Evolutionary conservation across 2,888 invertebrate genomes (phyloP).

Genomic region (Euplagia quadripunctaria): DNA sequence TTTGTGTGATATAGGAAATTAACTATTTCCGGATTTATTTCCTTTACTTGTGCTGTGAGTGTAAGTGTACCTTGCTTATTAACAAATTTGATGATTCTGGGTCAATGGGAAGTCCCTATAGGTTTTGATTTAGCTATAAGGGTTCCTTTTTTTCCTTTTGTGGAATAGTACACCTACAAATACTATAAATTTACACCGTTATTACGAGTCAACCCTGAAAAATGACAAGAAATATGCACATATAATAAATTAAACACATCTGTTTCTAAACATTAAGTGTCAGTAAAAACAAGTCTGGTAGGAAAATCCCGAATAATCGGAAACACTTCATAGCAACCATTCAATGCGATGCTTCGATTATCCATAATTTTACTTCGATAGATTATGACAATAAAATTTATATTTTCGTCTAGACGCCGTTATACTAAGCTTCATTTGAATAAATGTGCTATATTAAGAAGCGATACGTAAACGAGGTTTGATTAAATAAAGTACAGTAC

Average conservation of each 20-base stretch:
- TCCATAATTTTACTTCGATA: background rate
- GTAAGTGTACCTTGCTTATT: too few species aligned
- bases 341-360: conserved; percentile 5
- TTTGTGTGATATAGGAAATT: too few species aligned
- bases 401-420: conserved; percentile 16
- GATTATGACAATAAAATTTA: conserved; percentile 14
- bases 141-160: too few species aligned
- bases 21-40: too few species aligned
- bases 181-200: too few species aligned
- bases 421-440: conserved; percentile 7
- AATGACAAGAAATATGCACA: conserved; percentile 14
- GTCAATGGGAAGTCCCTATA: too few species aligned
- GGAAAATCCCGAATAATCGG: background rate
- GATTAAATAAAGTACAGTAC: background rate
- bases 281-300: conserved; percentile 5
- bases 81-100: too few species aligned
- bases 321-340: conserved; percentile 1
- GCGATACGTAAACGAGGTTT: conserved; percentile 2
- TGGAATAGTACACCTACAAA: too few species aligned
- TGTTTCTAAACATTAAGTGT: background rate
- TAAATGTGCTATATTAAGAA: background rate
- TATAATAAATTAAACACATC: background rate
- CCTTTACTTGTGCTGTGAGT: too few species aligned
- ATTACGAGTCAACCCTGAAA: background rate
- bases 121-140: too few species aligned